Conservation (phyloP, 2,797 vertebrate genomes). For the Chrysocyon brachyurus region DNA sequence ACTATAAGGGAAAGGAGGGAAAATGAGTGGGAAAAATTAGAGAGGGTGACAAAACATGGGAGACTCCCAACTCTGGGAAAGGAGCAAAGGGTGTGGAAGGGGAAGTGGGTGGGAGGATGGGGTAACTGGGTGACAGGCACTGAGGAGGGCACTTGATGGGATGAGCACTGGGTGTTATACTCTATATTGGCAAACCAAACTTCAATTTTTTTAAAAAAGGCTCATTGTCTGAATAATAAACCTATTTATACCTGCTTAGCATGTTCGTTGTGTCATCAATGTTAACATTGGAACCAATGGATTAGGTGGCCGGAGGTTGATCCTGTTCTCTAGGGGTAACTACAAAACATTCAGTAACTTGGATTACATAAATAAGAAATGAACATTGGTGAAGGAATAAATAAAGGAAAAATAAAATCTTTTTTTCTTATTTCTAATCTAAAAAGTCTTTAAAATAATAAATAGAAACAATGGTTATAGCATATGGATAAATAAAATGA, state of each 20-base stretch:
- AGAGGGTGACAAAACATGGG: too few relatives aligned
- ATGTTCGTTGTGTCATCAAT: background rate
- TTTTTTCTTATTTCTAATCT: background rate
- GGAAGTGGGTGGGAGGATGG: too few relatives aligned
- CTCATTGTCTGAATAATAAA: background rate
- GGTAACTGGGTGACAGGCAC: too few relatives aligned
- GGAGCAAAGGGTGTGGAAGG: too few relatives aligned
- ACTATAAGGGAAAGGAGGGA: too few relatives aligned
- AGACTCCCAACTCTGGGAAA: too few relatives aligned
- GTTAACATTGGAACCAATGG: background rate
- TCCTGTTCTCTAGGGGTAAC: background rate
- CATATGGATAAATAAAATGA: background rate
- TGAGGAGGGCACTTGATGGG: too few relatives aligned
- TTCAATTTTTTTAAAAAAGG: background rate
- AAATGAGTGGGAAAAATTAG: too few relatives aligned
- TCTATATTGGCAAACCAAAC: too few relatives aligned
- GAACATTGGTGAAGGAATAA: background rate
- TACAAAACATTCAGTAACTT: background rate
- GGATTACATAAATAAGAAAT: background rate
- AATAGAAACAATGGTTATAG: background rate
- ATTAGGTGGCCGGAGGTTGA: background rate
- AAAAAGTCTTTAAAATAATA: background rate
- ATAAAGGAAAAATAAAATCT: background rate
- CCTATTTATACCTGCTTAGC: background rate
- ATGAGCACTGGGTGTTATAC: too few relatives aligned